phyloP scores from a whole-genome alignment of 1,140 invertebrate genomes.

The Radopholus similis region DNA sequence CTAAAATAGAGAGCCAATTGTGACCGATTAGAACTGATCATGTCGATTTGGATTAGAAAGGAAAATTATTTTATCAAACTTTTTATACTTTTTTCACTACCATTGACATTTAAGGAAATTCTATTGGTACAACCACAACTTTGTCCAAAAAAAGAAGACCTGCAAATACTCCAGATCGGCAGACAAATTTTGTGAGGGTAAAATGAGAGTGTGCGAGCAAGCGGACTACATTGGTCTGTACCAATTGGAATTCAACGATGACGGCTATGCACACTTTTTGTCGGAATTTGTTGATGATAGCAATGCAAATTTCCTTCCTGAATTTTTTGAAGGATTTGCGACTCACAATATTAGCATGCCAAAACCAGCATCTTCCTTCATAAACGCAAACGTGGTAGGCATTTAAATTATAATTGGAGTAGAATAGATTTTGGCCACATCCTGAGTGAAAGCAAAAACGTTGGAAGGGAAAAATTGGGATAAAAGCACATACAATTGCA shows the following conservation, averaged over 20 bases:
- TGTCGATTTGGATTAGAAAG: not conserved
- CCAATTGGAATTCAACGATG: not conserved
- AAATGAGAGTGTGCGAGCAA: constrained; percentile 4
- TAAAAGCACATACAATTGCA: too few species aligned
- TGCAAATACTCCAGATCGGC: not conserved
- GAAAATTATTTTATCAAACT: too few species aligned
- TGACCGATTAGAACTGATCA: not conserved
- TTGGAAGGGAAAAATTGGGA: not conserved
- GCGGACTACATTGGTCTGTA: not conserved
- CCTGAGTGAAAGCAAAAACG: not conserved
- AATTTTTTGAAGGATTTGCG: too few species aligned
- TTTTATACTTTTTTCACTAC: too few species aligned
- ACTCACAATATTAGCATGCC: too few species aligned
- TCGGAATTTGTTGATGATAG: not conserved
- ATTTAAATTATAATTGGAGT: too few species aligned
- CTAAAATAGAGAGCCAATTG: not conserved
- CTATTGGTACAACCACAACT: not conserved
- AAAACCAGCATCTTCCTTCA: not conserved
- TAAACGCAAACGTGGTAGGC: not conserved
- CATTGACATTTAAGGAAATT: not conserved
- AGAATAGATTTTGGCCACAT: not conserved
- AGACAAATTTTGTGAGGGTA: not conserved
- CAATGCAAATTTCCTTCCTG: too few species aligned
- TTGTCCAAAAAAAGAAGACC: not conserved
- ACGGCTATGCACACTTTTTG: not conserved